Percentiles rank a stretch among this genome's conserved stretches.
Evolutionary conservation across 2,888 invertebrate species (phyloP).

Genomic region (Acleris cristana): DNA sequence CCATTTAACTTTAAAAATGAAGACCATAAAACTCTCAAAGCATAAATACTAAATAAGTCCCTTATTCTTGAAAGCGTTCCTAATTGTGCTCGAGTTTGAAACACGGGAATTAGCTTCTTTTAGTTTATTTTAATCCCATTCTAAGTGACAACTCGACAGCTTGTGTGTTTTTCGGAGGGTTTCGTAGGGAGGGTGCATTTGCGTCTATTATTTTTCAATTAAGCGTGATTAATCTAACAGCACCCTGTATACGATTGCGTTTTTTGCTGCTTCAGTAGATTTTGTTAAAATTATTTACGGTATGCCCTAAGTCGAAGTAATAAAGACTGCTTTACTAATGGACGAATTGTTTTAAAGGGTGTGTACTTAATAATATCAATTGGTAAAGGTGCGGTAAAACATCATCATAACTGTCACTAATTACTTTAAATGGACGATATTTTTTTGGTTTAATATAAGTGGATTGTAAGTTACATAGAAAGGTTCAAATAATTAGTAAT

Average conservation of each 20-base stretch:
- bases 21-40: neutral
- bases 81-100: slow-evolving; percentile 23
- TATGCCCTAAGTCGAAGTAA: slow-evolving; percentile 3
- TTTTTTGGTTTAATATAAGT: neutral
- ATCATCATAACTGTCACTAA: neutral
- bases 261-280: slow-evolving; percentile 40
- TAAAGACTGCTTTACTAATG: slow-evolving; percentile 14
- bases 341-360: slow-evolving; percentile 17
- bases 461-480: neutral
- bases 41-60: slow-evolving; percentile 27
- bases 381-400: slow-evolving; percentile 21
- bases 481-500: too few relatives aligned
- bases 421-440: slow-evolving; percentile 1
- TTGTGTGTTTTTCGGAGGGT: slow-evolving; percentile 62
- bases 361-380: slow-evolving; percentile 25
- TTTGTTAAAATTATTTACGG: neutral
- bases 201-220: slow-evolving; percentile 69
- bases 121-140: slow-evolving; percentile 42
- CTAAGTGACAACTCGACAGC: slow-evolving; percentile 54
- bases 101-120: slow-evolving; percentile 34
- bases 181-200: slow-evolving; percentile 54
- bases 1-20: too few relatives aligned
- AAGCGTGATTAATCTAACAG: slow-evolving; percentile 55
- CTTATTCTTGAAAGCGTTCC: slow-evolving; percentile 8
- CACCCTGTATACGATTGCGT: slow-evolving; percentile 46